Base-by-base conservation (phyloP, 1,140 invertebrate genomes). In the Bombus waltoni region DNA sequence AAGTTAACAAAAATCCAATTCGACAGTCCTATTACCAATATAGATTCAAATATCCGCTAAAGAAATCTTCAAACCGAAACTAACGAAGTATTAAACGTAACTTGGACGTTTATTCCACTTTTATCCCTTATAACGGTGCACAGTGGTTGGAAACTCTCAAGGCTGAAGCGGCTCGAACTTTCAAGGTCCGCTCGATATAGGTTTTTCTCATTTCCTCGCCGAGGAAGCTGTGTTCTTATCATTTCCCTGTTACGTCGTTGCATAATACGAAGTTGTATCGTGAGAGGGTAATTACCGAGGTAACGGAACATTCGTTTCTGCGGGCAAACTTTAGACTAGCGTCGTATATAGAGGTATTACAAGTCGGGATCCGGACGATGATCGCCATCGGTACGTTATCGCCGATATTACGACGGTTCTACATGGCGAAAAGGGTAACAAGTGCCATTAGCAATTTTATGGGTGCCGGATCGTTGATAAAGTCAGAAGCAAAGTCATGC, bases 261-360 rank as follows among this genome's bases (percentile, higher is more conserved):
- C 38, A 57, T 80, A 84, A 84, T 44, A 59, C 32, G 32, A 59
- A 72, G 40, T 57, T 65, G 57, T 57, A 80, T 73, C 35, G 57
- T 18, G 68, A 28, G 53, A 25, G 77, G 77, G 47, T 73, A 85
- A 85, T 85, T 80, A 80, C 68, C 38, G 13, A 80, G n/a, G 83
- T 85, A 85, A 85, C 62, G 77, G 76, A 40, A 65, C 62, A 70
- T 57, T 68, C 73, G 22, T 83, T 85, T 79, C 83, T 53, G 47
- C 62, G 66, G 66, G 66, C 75, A 84, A 71, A 78, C 42, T 84
- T n/a, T 18, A 40, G 18, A n/a, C 3, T 42, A 18, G 44, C 38
- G 13, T 42, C 32, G 35, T n/a, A 3, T n/a, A 3, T 38, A 47
- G 11, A 44, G 70, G 38, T n/a, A 77, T 57, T 57, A 35, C 8